Evolutionary conservation across 2,888 invertebrate genomes (phyloP).

Genomic region (Euplagia quadripunctaria): DNA sequence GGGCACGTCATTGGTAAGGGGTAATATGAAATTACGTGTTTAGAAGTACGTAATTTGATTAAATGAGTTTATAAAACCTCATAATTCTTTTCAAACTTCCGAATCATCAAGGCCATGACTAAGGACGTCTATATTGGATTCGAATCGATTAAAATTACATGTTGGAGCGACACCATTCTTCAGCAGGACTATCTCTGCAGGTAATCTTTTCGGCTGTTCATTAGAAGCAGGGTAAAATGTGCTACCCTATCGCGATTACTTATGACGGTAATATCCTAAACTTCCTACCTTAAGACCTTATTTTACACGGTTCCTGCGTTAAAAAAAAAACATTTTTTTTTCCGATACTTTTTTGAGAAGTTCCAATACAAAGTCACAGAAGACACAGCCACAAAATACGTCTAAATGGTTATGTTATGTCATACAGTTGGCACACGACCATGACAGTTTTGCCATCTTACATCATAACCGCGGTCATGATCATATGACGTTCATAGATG

Average conservation of each 20-base stretch:
- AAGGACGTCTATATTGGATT: too few relatives aligned
- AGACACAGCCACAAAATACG: background rate
- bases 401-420: constrained; percentile 12
- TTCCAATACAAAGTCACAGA: background rate
- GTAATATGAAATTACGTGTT: background rate
- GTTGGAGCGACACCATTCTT: too few relatives aligned
- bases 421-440: constrained; percentile 10
- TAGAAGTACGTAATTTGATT: background rate
- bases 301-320: background rate
- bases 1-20: background rate
- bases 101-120: too few relatives aligned
- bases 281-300: background rate
- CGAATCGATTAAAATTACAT: too few relatives aligned
- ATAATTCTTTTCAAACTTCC: too few relatives aligned
- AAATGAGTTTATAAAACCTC: background rate
- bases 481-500: constrained; percentile 14
- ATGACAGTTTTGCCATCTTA: constrained; percentile 5
- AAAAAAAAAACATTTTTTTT: background rate
- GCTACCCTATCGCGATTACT: too few relatives aligned
- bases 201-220: too few relatives aligned
- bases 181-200: too few relatives aligned
- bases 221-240: too few relatives aligned
- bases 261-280: background rate
- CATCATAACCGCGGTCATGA: constrained; percentile 18
- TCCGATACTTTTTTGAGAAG: background rate